These are phyloP conservation scores for Drosophila melanica DNA, from an alignment of 1,140 invertebrate species.

Conservation along the genomic window DNA sequence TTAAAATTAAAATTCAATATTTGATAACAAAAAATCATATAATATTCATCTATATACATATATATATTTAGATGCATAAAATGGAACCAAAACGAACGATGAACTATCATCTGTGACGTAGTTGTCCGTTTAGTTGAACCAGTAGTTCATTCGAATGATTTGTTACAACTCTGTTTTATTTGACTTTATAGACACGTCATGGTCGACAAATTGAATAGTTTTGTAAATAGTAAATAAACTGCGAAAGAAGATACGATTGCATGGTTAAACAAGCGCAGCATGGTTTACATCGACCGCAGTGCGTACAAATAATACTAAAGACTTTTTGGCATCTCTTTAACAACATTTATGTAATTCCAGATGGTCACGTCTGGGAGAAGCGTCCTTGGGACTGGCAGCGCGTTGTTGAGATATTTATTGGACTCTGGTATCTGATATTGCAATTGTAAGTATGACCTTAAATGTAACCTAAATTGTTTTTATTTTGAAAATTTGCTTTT, in stretches of 20 bases:
- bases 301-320: background rate
- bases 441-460: slow-evolving; percentile 55
- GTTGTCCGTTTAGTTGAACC: too few species aligned
- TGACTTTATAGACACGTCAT: slow-evolving; percentile 37
- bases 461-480: too few species aligned
- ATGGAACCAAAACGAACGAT: too few species aligned
- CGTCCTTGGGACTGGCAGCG: slow-evolving; percentile 69
- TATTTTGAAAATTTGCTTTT: background rate
- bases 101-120: too few species aligned
- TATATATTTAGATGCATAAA: too few species aligned
- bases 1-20: too few species aligned
- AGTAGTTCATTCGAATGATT: too few species aligned
- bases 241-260: background rate
- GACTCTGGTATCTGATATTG: slow-evolving; percentile 58
- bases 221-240: slow-evolving; percentile 15
- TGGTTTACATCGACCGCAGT: slow-evolving; percentile 30
- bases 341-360: slow-evolving; percentile 21
- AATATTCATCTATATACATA: too few species aligned
- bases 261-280: slow-evolving; percentile 3
- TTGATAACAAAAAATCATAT: too few species aligned
- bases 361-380: slow-evolving; percentile 74
- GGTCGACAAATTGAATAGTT: slow-evolving; percentile 4
- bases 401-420: slow-evolving; percentile 59
- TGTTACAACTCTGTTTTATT: background rate
- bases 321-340: background rate